Evolutionary conservation across 2,113 vertebrate genomes (phyloP).

Genomic region (Lophochroa leadbeateri): DNA sequence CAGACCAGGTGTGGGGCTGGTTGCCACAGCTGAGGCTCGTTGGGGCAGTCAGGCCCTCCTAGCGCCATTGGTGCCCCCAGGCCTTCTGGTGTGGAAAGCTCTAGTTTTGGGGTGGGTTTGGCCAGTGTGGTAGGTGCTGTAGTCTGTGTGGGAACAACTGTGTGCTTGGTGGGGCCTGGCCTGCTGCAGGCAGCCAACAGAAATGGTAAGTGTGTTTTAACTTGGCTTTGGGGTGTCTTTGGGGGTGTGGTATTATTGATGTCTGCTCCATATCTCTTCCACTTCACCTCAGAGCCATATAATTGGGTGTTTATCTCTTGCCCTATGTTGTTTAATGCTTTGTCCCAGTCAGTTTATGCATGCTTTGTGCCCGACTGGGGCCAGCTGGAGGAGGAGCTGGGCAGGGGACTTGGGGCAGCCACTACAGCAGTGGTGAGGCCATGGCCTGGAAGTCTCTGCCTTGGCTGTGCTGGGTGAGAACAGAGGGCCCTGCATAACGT

Average conservation of each 20-base stretch:
- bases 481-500: accelerated
- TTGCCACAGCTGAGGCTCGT: neutral
- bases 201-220: neutral
- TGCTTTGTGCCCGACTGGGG: accelerated
- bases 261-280: accelerated
- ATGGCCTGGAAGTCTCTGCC: neutral
- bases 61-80: accelerated
- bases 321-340: neutral
- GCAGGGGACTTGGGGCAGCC: too few relatives aligned
- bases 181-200: accelerated
- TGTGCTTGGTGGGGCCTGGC: accelerated
- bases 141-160: accelerated
- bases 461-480: accelerated
- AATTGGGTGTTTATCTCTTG: accelerated
- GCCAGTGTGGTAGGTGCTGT: accelerated
- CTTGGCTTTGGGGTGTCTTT: too few relatives aligned
- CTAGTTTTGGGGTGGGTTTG: accelerated
- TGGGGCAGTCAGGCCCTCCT: accelerated
- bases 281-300: accelerated
- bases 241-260: accelerated
- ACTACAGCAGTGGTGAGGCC: neutral
- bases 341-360: accelerated
- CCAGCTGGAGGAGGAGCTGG: accelerated
- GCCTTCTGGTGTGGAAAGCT: accelerated
- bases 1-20: neutral